phyloP scores from a whole-genome alignment of 2,888 invertebrate species.

The Apodemia mormo region DNA sequence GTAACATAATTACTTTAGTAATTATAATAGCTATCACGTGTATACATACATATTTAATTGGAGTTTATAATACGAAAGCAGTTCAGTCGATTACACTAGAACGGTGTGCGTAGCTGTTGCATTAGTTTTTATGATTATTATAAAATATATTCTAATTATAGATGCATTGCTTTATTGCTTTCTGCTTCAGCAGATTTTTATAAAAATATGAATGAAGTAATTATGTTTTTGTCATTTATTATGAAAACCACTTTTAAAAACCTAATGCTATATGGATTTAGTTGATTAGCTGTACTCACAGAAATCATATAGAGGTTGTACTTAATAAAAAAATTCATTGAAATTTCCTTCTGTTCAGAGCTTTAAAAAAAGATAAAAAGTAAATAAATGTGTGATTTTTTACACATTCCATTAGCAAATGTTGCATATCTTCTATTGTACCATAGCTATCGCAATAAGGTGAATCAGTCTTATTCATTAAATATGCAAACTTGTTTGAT shows the following conservation, averaged over 20 bases:
- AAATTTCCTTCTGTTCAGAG: no score
- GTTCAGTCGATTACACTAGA: constrained; percentile 34
- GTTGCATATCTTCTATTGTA: no score
- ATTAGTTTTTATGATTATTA: constrained; percentile 32
- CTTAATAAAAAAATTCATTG: no score
- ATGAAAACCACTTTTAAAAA: not conserved
- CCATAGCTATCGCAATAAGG: no score
- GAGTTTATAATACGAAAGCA: constrained; percentile 27
- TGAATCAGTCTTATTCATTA: no score
- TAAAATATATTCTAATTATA: constrained; percentile 38
- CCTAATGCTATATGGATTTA: no score
- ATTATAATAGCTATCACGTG: constrained; percentile 14
- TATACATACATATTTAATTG: constrained; percentile 29
- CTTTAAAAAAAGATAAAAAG: no score
- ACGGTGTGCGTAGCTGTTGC: constrained; percentile 32
- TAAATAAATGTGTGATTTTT: no score
- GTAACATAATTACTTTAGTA: not conserved
- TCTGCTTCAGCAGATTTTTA: constrained; percentile 30
- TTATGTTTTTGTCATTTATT: not conserved
- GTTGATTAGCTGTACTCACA: no score
- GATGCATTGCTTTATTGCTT: constrained; percentile 37
- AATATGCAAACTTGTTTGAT: no score
- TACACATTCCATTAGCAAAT: no score
- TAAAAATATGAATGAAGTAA: constrained; percentile 21
- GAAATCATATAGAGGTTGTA: no score